Percentiles rank a stretch among this genome's conserved stretches.
Evolutionary conservation across 2,113 vertebrate genomes (phyloP).

Genomic region (Nanger granti): DNA sequence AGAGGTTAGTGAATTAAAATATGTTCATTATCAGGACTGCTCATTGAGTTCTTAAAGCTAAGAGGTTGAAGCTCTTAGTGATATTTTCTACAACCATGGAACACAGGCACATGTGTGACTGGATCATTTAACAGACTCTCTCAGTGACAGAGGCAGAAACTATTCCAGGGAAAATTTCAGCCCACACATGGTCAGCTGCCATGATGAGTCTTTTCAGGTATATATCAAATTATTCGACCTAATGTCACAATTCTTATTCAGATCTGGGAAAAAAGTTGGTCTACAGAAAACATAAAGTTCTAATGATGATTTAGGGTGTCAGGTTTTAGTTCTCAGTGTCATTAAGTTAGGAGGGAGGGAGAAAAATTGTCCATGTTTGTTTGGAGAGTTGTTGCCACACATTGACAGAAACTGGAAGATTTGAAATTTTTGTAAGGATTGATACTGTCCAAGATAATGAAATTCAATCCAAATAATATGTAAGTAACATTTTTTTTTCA

Average conservation of each 20-base stretch:
- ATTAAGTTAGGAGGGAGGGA: neutral
- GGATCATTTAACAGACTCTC: neutral
- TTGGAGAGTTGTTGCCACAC: neutral
- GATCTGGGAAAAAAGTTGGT: neutral
- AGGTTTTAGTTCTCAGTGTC: neutral
- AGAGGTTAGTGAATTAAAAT: neutral
- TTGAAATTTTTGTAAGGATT: neutral
- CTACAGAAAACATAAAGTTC: neutral
- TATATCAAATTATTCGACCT: neutral
- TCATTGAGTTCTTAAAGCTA: neutral
- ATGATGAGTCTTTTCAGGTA: neutral
- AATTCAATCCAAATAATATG: neutral
- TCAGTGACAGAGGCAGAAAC: neutral
- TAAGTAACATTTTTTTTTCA: neutral
- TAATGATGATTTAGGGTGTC: neutral
- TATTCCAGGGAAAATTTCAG: neutral
- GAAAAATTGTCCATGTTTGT: neutral
- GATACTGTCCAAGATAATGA: neutral
- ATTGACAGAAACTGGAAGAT: neutral
- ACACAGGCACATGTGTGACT: neutral
- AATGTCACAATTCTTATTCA: neutral
- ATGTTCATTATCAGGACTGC: neutral
- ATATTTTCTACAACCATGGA: neutral
- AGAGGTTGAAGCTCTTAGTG: neutral
- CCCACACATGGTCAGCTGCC: no score